These are phyloP conservation scores for Clivina fossor DNA, from an alignment of 2,888 invertebrate species.

Conservation along the genomic window DNA sequence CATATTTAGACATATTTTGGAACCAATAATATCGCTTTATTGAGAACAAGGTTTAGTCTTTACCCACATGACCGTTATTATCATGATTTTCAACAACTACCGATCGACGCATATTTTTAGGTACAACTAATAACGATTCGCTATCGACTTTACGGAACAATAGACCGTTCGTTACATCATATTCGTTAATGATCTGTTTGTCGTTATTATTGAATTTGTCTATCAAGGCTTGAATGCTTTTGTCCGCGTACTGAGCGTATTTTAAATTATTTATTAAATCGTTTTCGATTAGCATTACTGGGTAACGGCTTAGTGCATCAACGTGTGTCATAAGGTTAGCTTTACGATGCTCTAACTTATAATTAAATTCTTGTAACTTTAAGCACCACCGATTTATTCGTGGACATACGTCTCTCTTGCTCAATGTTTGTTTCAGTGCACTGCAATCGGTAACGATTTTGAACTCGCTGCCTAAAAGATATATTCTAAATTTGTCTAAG, in stretches of 20 bases:
- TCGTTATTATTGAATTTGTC: background rate
- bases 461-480: slow-evolving; percentile 41
- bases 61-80: background rate
- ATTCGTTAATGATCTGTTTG: background rate
- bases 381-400: background rate
- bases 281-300: background rate
- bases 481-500: slow-evolving; percentile 42
- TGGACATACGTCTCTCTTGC: background rate
- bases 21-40: background rate
- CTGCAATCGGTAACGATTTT: slow-evolving; percentile 42
- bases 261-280: background rate
- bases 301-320: background rate
- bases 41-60: background rate
- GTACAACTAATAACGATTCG: background rate
- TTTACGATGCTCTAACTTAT: slow-evolving; percentile 6
- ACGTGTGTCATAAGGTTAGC: background rate
- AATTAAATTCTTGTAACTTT: background rate
- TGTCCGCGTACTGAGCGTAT: background rate
- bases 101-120: background rate
- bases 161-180: background rate
- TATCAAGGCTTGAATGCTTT: background rate
- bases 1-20: background rate
- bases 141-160: background rate
- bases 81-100: slow-evolving; percentile 1
- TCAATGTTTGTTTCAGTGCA: slow-evolving; percentile 27